Percentiles rank a stretch among this genome's conserved stretches.
phyloP scores from a whole-genome alignment of 2,797 vertebrate genomes.

The Danio kyathit region DNA sequence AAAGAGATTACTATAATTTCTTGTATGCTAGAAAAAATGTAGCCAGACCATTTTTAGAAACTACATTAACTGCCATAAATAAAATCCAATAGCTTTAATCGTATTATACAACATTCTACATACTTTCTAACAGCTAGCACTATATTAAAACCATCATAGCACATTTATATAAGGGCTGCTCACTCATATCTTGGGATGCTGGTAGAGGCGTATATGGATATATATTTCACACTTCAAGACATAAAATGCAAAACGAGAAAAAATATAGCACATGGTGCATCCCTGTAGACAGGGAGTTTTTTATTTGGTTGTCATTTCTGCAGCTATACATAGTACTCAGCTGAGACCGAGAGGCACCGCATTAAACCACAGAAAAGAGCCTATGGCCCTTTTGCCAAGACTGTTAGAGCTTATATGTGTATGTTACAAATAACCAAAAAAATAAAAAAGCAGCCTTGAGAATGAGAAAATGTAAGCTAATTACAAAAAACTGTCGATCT shows the following conservation, averaged over 20 bases:
- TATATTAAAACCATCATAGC: not conserved
- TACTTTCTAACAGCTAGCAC: not conserved
- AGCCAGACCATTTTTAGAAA: not conserved
- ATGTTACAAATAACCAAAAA: constrained; percentile 21
- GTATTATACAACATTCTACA: not conserved
- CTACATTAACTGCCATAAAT: not conserved
- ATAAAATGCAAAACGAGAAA: not conserved
- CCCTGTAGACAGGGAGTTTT: constrained; percentile 43
- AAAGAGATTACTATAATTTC: not conserved
- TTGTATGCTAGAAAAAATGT: not conserved
- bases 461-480: constrained; percentile 24
- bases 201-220: not conserved
- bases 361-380: constrained; percentile 31
- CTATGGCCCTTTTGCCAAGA: not conserved
- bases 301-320: constrained; percentile 51
- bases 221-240: not conserved
- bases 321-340: constrained; percentile 38
- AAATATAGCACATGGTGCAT: constrained; percentile 31
- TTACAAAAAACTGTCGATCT: constrained; percentile 43
- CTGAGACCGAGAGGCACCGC: constrained; percentile 31
- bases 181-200: not conserved
- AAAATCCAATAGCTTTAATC: not conserved
- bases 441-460: not conserved
- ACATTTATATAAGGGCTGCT: not conserved
- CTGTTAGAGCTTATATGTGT: constrained; percentile 9